These are phyloP conservation scores for Schizopygopsis malacanthus DNA, from an alignment of 2,797 vertebrate genomes.

Conservation along the genomic window DNA sequence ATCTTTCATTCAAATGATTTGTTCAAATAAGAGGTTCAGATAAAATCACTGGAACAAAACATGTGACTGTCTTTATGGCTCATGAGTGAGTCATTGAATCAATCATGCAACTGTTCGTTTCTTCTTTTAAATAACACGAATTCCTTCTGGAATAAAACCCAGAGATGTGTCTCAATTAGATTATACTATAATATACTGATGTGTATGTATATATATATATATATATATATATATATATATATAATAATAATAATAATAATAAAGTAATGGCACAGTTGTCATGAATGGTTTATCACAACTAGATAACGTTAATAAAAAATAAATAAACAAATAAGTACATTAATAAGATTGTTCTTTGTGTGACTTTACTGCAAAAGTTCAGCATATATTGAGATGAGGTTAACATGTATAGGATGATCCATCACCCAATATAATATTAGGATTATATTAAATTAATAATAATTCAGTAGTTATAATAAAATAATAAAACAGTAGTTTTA, in stretches of 20 bases:
- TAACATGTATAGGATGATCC: no score
- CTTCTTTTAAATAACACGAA: neutral
- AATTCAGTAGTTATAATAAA: no score
- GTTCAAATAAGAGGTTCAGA: neutral
- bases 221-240: no score
- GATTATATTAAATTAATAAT: no score
- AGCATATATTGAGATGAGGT: neutral
- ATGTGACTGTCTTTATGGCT: neutral
- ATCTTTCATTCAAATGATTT: neutral
- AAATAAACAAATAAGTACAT: rapidly evolving
- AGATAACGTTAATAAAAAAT: neutral
- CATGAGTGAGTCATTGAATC: neutral
- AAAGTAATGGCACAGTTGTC: neutral
- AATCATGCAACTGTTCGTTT: neutral
- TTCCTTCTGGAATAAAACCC: neutral
- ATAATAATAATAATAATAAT: no score
- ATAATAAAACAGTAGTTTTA: no score
- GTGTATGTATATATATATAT: no score
- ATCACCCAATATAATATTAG: no score
- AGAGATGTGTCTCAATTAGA: neutral
- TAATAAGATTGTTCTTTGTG: rapidly evolving
- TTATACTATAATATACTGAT: neutral
- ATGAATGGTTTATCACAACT: neutral
- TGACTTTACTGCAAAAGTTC: neutral
- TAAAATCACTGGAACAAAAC: neutral